Base-by-base conservation (phyloP, 1,140 invertebrate genomes). In the Thaumetopoea pityocampa region DNA sequence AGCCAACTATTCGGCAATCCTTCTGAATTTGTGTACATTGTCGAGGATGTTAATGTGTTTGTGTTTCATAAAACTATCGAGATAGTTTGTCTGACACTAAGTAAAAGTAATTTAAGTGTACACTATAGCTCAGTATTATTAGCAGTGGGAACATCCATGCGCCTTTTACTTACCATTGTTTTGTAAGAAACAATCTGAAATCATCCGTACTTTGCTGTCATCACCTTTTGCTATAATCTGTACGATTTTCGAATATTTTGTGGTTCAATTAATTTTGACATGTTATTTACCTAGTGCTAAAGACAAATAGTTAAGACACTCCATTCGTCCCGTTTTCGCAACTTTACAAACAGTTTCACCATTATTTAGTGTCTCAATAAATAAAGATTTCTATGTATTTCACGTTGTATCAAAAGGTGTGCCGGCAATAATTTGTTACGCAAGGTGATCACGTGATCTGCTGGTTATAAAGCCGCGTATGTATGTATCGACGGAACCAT, bases 401-500 rank as follows among this genome's bases (percentile, higher is more conserved):
- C 57, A 50, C 58, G 49, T 65, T 50, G 51, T 53, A 61, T 71
- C 56, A 61, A 63, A 65, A 67, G 64, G 57, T 61, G 56, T 54
- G 51, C 51, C 51, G 51, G 59, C 55, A 65, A 61, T 62, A 51
- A 45, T 60, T 43, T 30, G 51, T 81, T 77, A 66, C 72, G 67
- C 67, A 74, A 78, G 52, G 41, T 43, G 51, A 64, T 78, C 73
- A 78, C 77, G 73, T 81, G 71, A 74, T 71, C 50, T 53, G 54
- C 30, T 51, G 62, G 65, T 71, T 66, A 66, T 67, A 36, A 23
- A 49, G 44, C 38, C 51, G 52, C 57, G 59, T 62, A 49, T 62
- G 56, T 51, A 41, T 63, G 54, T 77, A 79, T 77, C 63, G 69
- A 68, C 63, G 61, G 67, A 78, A 72, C 65, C 74, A 79, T 83